phyloP scores from a whole-genome alignment of 2,797 vertebrate species.

The Lepus townsendii region DNA sequence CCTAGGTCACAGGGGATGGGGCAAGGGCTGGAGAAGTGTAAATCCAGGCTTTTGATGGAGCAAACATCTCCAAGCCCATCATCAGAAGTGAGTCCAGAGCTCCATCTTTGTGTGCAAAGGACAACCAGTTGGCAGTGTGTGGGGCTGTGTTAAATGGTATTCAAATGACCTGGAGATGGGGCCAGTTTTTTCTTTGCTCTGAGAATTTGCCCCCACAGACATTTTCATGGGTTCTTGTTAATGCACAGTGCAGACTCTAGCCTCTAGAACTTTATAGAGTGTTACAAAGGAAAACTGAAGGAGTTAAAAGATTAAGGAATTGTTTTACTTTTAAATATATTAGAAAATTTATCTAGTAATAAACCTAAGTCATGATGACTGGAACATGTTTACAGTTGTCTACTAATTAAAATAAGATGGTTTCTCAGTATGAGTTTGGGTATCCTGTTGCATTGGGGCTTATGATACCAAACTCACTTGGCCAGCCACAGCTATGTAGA shows the following conservation, averaged over 20 bases:
- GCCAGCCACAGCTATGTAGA: background rate
- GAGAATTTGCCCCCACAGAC: background rate
- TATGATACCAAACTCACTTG: background rate
- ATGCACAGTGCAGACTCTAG: conserved; percentile 21
- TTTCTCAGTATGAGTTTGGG: background rate
- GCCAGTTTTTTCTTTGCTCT: conserved; percentile 19
- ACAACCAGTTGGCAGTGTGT: background rate
- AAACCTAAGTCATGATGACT: background rate
- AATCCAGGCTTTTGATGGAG: background rate
- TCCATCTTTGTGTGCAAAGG: background rate
- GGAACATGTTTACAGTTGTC: background rate
- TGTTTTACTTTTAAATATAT: conserved; percentile 30
- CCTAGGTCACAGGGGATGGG: background rate
- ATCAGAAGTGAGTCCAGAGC: background rate
- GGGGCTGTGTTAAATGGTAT: background rate
- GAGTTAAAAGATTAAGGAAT: background rate
- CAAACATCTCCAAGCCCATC: background rate
- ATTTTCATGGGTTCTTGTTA: conserved; percentile 32
- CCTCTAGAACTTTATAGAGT: background rate
- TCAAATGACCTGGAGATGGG: background rate
- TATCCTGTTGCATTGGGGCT: background rate
- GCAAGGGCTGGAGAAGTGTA: background rate
- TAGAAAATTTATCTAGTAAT: conserved; percentile 33
- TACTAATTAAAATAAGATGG: conserved; percentile 7
- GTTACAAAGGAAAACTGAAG: background rate